Evolutionary conservation across 2,797 vertebrate genomes (phyloP), one percentile per base, ranked within the genome.

Genomic region (Sylvia borin): DNA sequence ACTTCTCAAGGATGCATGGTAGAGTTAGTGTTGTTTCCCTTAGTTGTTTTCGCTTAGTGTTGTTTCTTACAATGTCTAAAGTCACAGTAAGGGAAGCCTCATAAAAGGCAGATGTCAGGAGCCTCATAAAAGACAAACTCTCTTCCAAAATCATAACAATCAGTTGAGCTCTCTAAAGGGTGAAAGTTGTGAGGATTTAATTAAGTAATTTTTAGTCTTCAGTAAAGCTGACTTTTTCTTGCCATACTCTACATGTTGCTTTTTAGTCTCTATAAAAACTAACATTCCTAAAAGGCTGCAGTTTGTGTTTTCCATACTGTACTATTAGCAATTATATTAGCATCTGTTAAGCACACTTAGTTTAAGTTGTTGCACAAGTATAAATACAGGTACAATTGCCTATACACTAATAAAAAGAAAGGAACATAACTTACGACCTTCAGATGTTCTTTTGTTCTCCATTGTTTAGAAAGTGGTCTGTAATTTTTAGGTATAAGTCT

Each of bases 61-160:
- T 70, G 36, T 90, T 92, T 85, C 53, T 70, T 71, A 86, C 90
- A 76, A 86, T 84, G 60, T 75, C 51, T 90, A 88, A 13, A 70
- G 40, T 88, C 72, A 83, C 47, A 38, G 31, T 11, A 1, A 3
- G 21, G 36, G 27, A 75, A 60, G 47, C 36, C 36, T 70, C 36
- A 42, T 50, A 50, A 60, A 60, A 50, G 16, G 25, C 53, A 67
- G 76, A 75, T 86, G 29, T 83, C 57, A 87, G 61, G 43, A 89
- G 50, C n/a, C 55, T 91, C 58, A 31, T 62, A 66, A 75, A 85
- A 92, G 40, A 61, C n/a, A 50, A 45, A 58, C 29, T 76, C 4
- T 76, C 19, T 81, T 85, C 40, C 53, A 78, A 83, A 90, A 73
- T 36, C 21, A 0, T 78, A 66, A 70, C 29, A 55, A 54, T 80